phyloP scores from a whole-genome alignment of 2,797 vertebrate species.

The Diceros bicornis region DNA sequence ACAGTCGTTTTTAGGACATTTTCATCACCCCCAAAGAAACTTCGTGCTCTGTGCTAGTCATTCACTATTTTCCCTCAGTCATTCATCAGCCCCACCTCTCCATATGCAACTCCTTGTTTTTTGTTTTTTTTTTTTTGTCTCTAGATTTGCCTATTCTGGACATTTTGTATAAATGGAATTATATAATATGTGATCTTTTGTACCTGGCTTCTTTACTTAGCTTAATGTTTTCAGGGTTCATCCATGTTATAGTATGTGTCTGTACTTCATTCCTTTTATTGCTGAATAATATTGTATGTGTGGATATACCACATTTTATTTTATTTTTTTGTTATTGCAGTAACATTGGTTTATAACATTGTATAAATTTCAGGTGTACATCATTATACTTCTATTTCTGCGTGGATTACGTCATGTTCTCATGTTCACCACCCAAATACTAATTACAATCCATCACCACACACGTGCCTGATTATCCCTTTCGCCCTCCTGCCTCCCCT shows the following conservation, averaged over 20 bases:
- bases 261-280: slow-evolving; percentile 6
- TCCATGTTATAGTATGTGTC: slow-evolving; percentile 14
- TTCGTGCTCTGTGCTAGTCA: background rate
- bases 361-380: no score
- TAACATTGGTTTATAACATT: no score
- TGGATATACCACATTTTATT: background rate
- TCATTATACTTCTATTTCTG: no score
- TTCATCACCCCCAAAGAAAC: background rate
- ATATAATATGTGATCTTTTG: background rate
- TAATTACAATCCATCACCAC: no score
- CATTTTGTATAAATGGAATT: background rate
- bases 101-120: background rate
- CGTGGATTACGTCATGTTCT: no score
- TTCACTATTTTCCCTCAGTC: background rate
- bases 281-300: background rate
- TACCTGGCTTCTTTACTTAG: background rate
- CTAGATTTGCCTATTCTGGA: background rate
- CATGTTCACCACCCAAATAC: no score
- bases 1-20: background rate
- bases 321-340: no score
- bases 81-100: background rate
- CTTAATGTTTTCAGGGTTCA: background rate
- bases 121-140: background rate
- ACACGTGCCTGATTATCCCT: no score
- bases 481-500: no score